phyloP scores from a whole-genome alignment of 2,888 invertebrate genomes.

The Hydrotaea diabolus region DNA sequence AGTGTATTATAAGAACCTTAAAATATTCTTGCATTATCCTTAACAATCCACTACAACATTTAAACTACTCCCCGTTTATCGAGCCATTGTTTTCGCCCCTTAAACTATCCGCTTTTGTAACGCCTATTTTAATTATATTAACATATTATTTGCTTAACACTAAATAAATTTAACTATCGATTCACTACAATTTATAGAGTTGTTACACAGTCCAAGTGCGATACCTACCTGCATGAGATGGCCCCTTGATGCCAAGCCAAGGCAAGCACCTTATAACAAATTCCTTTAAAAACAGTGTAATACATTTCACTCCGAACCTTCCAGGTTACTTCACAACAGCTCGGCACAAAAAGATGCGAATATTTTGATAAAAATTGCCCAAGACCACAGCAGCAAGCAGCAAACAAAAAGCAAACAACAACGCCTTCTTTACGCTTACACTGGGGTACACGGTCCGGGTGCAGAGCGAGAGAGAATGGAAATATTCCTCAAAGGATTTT shows the following conservation, averaged over 20 bases:
- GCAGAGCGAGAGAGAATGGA: slow-evolving; percentile 5
- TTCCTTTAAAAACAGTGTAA: slow-evolving; percentile 67
- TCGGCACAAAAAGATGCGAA: slow-evolving; percentile 69
- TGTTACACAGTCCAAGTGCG: slow-evolving; percentile 62
- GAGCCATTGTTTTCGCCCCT: too few relatives aligned
- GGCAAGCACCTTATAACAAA: slow-evolving; percentile 65
- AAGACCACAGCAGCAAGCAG: too few relatives aligned
- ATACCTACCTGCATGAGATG: slow-evolving; percentile 53
- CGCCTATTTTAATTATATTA: slow-evolving; percentile 46
- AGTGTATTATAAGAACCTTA: too few relatives aligned
- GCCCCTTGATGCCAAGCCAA: slow-evolving; percentile 45
- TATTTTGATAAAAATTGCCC: slow-evolving; percentile 69
- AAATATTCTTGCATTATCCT: too few relatives aligned
- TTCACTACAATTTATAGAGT: slow-evolving; percentile 63
- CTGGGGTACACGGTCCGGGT: not conserved
- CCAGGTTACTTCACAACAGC: slow-evolving; percentile 26
- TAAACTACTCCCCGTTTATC: too few relatives aligned
- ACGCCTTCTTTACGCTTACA: slow-evolving; percentile 54
- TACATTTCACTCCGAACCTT: slow-evolving; percentile 63
- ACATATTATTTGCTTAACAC: slow-evolving; percentile 52
- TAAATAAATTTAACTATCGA: slow-evolving; percentile 37
- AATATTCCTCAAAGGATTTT: slow-evolving; percentile 66
- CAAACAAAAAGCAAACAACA: slow-evolving; percentile 16
- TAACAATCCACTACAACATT: too few relatives aligned
- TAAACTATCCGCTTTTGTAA: too few relatives aligned